phyloP scores from a whole-genome alignment of 2,888 invertebrate genomes.

The Aricia artaxerxes region DNA sequence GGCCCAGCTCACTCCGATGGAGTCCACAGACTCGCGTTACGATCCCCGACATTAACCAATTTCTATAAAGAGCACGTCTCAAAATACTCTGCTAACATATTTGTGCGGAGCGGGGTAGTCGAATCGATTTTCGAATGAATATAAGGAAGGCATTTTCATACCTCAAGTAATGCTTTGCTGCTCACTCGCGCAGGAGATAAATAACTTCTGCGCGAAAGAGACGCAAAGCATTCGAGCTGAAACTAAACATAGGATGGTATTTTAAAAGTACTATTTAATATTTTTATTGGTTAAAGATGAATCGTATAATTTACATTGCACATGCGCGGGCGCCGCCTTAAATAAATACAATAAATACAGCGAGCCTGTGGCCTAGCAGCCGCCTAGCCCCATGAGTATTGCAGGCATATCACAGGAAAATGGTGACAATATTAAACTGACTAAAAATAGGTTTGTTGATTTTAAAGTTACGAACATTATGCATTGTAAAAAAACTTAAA shows the following conservation, averaged over 20 bases:
- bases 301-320: background rate
- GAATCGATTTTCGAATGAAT: background rate
- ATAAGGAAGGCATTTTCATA: too few relatives aligned
- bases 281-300: too few relatives aligned
- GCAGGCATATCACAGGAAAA: background rate
- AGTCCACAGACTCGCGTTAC: background rate
- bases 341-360: background rate
- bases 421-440: background rate
- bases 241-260: too few relatives aligned
- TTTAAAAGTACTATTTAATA: too few relatives aligned
- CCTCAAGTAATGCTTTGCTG: too few relatives aligned
- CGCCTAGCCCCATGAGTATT: conserved; percentile 8
- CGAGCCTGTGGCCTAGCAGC: background rate
- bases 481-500: background rate
- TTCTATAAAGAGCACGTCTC: conserved; percentile 12
- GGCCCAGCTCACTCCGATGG: conserved; percentile 40
- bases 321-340: conserved; percentile 2
- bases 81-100: conserved; percentile 13
- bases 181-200: too few relatives aligned
- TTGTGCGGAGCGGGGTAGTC: background rate
- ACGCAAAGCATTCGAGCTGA: too few relatives aligned
- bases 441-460: background rate
- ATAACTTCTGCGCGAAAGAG: too few relatives aligned
- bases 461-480: background rate
- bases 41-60: background rate